Percentiles rank a stretch among this genome's conserved stretches.
phyloP scores from a whole-genome alignment of 2,113 vertebrate species.

The Ellobius talpinus region DNA sequence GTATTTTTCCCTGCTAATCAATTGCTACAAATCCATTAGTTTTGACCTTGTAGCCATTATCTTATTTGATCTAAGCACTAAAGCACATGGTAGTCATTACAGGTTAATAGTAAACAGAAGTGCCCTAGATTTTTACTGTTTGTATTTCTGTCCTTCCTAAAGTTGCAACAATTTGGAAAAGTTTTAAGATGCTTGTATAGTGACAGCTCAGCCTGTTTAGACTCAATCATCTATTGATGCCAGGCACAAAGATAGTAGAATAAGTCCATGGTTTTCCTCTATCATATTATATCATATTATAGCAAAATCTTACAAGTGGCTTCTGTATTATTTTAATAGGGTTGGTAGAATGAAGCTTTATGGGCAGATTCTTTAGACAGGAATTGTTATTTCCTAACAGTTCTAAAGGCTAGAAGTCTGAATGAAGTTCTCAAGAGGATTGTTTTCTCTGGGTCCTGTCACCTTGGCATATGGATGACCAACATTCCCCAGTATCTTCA shows the following conservation, averaged over 20 bases:
- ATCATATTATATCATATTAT: neutral
- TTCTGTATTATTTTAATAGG: neutral
- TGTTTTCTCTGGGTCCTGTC: neutral
- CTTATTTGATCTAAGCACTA: constrained; percentile 34
- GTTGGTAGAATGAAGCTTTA: neutral
- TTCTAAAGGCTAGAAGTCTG: neutral
- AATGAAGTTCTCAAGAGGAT: neutral
- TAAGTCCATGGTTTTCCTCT: neutral
- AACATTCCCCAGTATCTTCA: neutral
- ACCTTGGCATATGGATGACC: neutral
- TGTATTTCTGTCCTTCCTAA: neutral
- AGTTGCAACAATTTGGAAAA: neutral
- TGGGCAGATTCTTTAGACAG: neutral
- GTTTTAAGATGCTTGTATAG: neutral
- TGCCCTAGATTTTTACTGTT: constrained; percentile 12
- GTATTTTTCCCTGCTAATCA: constrained; percentile 20
- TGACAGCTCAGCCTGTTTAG: constrained; percentile 35
- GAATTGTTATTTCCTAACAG: neutral
- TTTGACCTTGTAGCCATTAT: constrained; percentile 52
- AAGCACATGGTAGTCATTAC: neutral
- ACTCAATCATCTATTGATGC: neutral
- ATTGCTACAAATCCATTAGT: constrained; percentile 22
- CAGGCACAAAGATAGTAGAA: neutral
- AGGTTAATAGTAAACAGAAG: constrained; percentile 41
- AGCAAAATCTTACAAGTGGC: neutral